Evolutionary conservation across 2,888 invertebrate species (phyloP).

Genomic region (Phorcus lineatus): DNA sequence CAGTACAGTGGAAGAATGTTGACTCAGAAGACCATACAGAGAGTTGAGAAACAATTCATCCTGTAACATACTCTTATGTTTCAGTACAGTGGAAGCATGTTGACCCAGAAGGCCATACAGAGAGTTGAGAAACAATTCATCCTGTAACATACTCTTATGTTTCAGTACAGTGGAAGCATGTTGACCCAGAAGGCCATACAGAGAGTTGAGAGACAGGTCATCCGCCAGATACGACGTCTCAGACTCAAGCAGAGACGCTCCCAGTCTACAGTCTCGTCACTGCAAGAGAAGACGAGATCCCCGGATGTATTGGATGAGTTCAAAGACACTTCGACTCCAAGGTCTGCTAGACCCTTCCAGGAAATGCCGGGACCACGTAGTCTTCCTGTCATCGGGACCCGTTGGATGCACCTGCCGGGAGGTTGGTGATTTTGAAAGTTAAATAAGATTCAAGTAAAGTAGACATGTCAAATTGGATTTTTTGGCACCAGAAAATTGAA

Average conservation of each 20-base stretch:
- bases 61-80: too few relatives aligned
- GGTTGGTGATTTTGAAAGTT: slow-evolving; percentile 27
- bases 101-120: background rate
- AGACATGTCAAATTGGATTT: too few relatives aligned
- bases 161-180: background rate
- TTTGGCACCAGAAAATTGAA: too few relatives aligned
- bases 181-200: background rate
- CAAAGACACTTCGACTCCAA: background rate
- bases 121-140: too few relatives aligned
- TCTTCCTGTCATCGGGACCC: slow-evolving; percentile 35
- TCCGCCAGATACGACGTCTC: background rate
- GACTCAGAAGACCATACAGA: too few relatives aligned
- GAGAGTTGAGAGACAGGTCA: background rate
- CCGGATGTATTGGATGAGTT: too few relatives aligned
- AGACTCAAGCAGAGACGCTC: background rate
- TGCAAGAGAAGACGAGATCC: background rate
- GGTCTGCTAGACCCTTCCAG: slow-evolving; percentile 21
- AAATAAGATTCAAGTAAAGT: too few relatives aligned
- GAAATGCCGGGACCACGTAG: slow-evolving; percentile 32
- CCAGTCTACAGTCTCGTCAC: background rate
- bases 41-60: too few relatives aligned
- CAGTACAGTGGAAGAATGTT: too few relatives aligned
- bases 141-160: too few relatives aligned
- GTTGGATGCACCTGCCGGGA: slow-evolving; percentile 37
- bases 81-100: background rate